phyloP scores from a whole-genome alignment of 1,140 invertebrate species.

The Megalopta genalis region DNA sequence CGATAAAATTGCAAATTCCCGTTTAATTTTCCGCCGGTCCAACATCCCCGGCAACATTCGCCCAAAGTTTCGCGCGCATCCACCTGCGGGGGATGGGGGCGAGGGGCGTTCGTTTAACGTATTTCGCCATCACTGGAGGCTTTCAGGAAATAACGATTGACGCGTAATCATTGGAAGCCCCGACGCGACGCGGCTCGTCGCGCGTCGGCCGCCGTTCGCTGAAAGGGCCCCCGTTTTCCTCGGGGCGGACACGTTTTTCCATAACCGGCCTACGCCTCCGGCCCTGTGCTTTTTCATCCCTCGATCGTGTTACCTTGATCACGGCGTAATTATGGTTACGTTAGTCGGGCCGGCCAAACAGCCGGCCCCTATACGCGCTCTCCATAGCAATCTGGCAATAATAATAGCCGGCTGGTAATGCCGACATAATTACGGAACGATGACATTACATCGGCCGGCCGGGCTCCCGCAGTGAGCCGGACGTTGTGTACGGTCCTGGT shows the following conservation, averaged over 20 bases:
- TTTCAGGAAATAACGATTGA: background rate
- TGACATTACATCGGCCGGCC: constrained; percentile 29
- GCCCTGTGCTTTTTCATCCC: no score
- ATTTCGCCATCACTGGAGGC: background rate
- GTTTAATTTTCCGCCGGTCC: no score
- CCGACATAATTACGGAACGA: constrained; percentile 31
- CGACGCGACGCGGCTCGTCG: no score
- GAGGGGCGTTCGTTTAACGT: background rate
- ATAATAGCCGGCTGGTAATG: constrained; percentile 33
- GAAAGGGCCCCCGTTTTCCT: background rate
- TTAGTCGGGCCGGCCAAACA: constrained; percentile 12
- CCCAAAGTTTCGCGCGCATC: no score
- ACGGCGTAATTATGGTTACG: constrained; percentile 30
- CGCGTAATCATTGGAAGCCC: background rate
- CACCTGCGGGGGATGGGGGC: no score
- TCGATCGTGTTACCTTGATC: constrained; percentile 23
- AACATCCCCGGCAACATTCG: no score
- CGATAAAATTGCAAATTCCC: no score
- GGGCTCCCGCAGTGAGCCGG: background rate
- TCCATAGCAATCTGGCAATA: constrained; percentile 36
- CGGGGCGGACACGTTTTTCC: background rate
- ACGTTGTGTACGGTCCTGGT: background rate
- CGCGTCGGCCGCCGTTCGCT: background rate
- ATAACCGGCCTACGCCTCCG: background rate
- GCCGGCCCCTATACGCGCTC: background rate